Evolutionary conservation across 23 tunicate species (phyloP), one percentile per base, ranked within the genome.

Genomic region (Clavelina lepadiformis): DNA sequence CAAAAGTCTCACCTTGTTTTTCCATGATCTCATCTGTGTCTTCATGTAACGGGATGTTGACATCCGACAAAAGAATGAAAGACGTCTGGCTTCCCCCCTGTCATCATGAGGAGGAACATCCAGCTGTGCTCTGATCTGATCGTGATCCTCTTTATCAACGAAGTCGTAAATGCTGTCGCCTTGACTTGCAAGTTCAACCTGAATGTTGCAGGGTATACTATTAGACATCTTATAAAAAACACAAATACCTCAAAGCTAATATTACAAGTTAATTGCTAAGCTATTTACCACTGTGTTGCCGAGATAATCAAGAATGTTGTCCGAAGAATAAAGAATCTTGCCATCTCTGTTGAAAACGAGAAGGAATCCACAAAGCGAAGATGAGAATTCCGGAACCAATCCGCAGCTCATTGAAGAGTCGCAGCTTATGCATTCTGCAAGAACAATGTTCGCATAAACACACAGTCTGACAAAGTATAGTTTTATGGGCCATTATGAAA

Each of bases 161-260:
- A 89, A 82, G 57, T 89, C 97, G 36, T 71, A 89, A 33, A 89
- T 71, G 67, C 89, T 81, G 83, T 89, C 97, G 65, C 97, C 97
- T 44, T 89, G 97, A 58, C 97, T 89, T 37, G 97, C 97, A 25
- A 89, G 83, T 47, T 89, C 97, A n/a, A 89, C 97, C 97, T 88
- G 72, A 66, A 63, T 37, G 8, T 15, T 58, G 31, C 7, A n/a
- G 15, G 49, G 11, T 15, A 11, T 11, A 11, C 15, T 11, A 41
- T 61, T 61, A 11, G 47, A 8, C 25, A 61, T 26, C 15, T 8
- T 15, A 61, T 26, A 61, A 8, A 28, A 7, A 15, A 54, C 7
- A 22, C 8, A 11, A 7, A 13, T 54, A 20, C 7, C 7, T 54
- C n/a, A 54, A 13, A 54, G 26, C 61, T 13, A 20, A 20, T 13